Evolutionary conservation across 2,888 invertebrate genomes (phyloP), one percentile per base, ranked within the genome.

Genomic region (Dinocampus coccinellae): DNA sequence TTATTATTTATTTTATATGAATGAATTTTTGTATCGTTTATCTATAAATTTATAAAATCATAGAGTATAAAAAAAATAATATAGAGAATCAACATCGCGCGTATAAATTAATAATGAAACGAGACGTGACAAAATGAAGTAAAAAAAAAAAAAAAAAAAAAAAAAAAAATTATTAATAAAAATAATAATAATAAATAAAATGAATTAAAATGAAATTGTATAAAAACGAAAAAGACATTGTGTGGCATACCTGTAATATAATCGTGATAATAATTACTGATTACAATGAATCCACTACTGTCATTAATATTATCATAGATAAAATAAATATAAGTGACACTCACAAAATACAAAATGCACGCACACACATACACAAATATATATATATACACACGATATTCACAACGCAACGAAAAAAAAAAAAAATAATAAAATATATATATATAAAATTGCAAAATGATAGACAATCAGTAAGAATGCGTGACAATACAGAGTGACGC

Each of bases 401-500:
- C 7, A 29, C 29, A 29, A 29, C 7, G 7, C 7, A 7, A 29
- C 7, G 29, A 29, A 29, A 7, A 7, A 4, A 7, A 29, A 29
- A 29, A 29, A 29, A 29, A n/a, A 58, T 33, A 0, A 58, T 9
- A 22, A 52, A 52, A 52, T 24, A n/a, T n/a, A n/a, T n/a, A n/a
- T n/a, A n/a, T n/a, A n/a, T 24, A 62, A 47, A n/a, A n/a, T n/a
- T n/a, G n/a, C n/a, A 53, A 65, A 52, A n/a, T 65, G 29, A 65
- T 22, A 47, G 52, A 65, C 55, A 52, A 64, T 65, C 52, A 36
- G 70, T 10, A n/a, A n/a, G 13, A 62, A 75, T 73, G 72, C 70
- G 66, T 74, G 72, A 69, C 73, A 66, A 70, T 73, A 73, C 71
- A 16, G n/a, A n/a, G 74, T 75, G 73, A 76, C 68, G 74, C 73